Evolutionary conservation across 1,140 invertebrate species (phyloP), one percentile per base, ranked within the genome.

Genomic region (Halotydeus destructor): DNA sequence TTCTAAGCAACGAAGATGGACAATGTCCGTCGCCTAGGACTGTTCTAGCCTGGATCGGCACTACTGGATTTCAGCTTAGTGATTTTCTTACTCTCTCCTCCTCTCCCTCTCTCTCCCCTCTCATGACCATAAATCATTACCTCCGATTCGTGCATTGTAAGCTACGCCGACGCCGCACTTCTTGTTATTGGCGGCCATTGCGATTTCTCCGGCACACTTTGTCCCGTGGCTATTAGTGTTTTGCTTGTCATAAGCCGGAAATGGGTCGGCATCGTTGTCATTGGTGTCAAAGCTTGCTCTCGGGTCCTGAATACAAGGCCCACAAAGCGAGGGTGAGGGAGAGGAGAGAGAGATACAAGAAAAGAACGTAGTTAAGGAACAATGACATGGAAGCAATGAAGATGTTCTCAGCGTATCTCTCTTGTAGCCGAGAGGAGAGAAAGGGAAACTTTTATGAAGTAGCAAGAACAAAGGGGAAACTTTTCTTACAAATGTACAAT

Each of bases 221-320:
- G 83, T 89, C 8, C 84, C 84, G 54, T 91, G 85, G 25, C 48
- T 44, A 26, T 53, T 55, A 11, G 43, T 42, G 44, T 55, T 44
- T 8, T 45, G 47, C 22, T 43, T 41, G 36, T 56, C 50, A 41
- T 58, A 53, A 54, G 55, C 44, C 9, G 66, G 65, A 44, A 54
- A 27, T 44, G 68, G 69, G 50, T 71, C 68, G 31, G 55, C 46
- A 49, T 70, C 68, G 41, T 67, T 85, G 52, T 83, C 84, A 55
- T 98, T 98, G 53, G 97, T 91, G 62, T 98, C 93, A 8, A 78
- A 88, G 49, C 88, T 96, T 2, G 91, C 91, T 44, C 74, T 64
- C 3, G 80, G 74, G 65, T 96, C 86, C 79, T 84, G 58, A n/a
- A 50, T 54, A 14, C 18, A 9, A 16, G n/a, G n/a, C n/a, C n/a